These are phyloP conservation scores for Galbula dea DNA, from an alignment of 2,113 vertebrate genomes.

Conservation along the genomic window DNA sequence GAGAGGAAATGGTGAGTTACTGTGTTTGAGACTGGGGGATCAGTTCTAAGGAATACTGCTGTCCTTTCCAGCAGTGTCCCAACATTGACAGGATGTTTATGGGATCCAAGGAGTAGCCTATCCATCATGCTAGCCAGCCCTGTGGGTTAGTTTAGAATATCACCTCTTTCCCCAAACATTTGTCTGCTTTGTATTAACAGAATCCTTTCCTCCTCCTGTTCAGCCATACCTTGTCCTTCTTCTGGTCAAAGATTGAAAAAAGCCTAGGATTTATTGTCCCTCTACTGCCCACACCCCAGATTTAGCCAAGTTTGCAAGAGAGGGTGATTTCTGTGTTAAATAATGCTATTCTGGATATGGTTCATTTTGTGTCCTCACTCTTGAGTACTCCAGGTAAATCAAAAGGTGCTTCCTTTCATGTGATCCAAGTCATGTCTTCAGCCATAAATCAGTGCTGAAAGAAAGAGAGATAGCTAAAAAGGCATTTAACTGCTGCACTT, in stretches of 20 bases:
- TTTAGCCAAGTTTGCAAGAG: neutral
- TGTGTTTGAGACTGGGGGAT: neutral
- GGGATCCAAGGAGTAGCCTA: slow-evolving; percentile 8
- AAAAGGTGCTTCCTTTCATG: neutral
- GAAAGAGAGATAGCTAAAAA: neutral
- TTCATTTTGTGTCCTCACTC: neutral
- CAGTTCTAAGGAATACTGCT: neutral
- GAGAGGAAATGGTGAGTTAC: neutral
- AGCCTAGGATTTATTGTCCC: neutral
- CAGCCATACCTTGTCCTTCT: slow-evolving; percentile 41
- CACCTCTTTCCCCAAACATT: slow-evolving; percentile 50
- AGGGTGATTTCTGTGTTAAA: neutral
- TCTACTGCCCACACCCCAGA: neutral
- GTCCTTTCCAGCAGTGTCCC: slow-evolving; percentile 3
- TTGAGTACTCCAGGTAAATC: neutral
- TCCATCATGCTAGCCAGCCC: neutral
- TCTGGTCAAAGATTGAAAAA: neutral
- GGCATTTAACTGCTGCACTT: neutral
- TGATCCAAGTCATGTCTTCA: neutral
- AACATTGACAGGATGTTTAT: slow-evolving; percentile 57
- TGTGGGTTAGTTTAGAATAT: slow-evolving; percentile 46
- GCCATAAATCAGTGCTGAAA: neutral
- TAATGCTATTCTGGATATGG: neutral
- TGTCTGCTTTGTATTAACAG: slow-evolving; percentile 46
- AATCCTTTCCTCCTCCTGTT: slow-evolving; percentile 56